Base-by-base conservation (phyloP, 2,888 invertebrate species). In the Zhuqinia jingwanae region DNA sequence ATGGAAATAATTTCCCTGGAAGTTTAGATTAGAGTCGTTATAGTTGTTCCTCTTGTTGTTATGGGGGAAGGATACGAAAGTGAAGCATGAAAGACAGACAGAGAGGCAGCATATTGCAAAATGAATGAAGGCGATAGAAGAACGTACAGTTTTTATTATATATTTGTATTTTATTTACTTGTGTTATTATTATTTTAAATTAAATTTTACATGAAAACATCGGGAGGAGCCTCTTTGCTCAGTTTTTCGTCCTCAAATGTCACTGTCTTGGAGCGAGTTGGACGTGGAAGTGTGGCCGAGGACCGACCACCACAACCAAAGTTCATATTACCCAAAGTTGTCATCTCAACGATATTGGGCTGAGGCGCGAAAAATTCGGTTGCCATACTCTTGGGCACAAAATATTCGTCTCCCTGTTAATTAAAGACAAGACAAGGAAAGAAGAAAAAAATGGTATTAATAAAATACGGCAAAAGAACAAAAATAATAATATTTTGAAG, bases 381-480 rank as follows among this genome's bases (percentile, higher is more conserved):
- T 15, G 90, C 90, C 91, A 91, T 91, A 76, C 90, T 89, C 85
- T 91, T 91, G 45, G 91, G 91, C 30, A 91, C 91, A 87, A 91
- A 91, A 80, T 91, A 91, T 75, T 91, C 91, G 77, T 91, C 91
- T 68, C 90, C 91, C 90, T 90, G 82, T 20, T 77, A 76, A 78
- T 53, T 53, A 70, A 70, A 36, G 36, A 36, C 5, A 84, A 65
- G 63, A 50, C 25, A 86, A 63, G 81, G 30, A 20, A 17, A 80
- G 30, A 73, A 13, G 13, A 42, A 17, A 30, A 30, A 47, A n/a
- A 20, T 11, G 11, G 13, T 15, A 80, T 42, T 68, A 25, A 30
- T 65, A 80, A 80, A 80, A 53, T 68, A 56, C n/a, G n/a, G n/a
- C n/a, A n/a, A n/a, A n/a, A n/a, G n/a, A n/a, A n/a, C 3, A 36